Base-by-base conservation (phyloP, 2,797 vertebrate species). In the Danionella dracula region DNA sequence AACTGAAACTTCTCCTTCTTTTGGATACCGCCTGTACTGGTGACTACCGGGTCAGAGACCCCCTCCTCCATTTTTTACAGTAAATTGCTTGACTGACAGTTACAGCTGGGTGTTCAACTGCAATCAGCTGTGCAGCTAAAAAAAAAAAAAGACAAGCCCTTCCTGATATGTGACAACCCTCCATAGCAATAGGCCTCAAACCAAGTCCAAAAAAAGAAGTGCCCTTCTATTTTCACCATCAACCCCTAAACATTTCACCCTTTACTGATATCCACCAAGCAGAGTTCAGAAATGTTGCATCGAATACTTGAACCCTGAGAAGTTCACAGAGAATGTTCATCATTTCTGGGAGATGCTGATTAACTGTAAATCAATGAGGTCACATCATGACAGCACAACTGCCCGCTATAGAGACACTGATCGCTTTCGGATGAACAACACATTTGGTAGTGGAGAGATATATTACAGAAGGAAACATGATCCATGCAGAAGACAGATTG, bases 121-220 rank as follows among this genome's bases (percentile, higher is more conserved):
- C 79, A 81, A 82, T 88, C 87, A 87, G 87, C 87, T 87, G 87
- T 78, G 76, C 83, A 60, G 83, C 81, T 88, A 85, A 83, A 81
- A 81, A 27, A 83, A 81, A 81, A 27, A 27, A 86, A 87, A 86
- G 86, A 83, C 79, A 82, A 40, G 59, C 80, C 82, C 81, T 81
- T 84, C 73, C 85, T 82, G 83, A 79, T 73, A 57, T 61, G 59
- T 53, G 45, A 55, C 68, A 66, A 53, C 75, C 75, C 70, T 70
- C 78, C 87, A 80, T 79, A 84, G 90, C 87, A 90, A 91, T 89
- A 90, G 84, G 85, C 84, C 76, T 80, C 73, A 32, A 84, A 83
- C 85, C 49, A 84, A 84, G 80, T 81, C 83, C 87, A 86, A 90
- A 90, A 90, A 90, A 91, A 90, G 86, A 81, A 78, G 68, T 73